Evolutionary conservation across 1,140 invertebrate genomes (phyloP), one percentile per base, ranked within the genome.

Genomic region (Chelonus insularis): DNA sequence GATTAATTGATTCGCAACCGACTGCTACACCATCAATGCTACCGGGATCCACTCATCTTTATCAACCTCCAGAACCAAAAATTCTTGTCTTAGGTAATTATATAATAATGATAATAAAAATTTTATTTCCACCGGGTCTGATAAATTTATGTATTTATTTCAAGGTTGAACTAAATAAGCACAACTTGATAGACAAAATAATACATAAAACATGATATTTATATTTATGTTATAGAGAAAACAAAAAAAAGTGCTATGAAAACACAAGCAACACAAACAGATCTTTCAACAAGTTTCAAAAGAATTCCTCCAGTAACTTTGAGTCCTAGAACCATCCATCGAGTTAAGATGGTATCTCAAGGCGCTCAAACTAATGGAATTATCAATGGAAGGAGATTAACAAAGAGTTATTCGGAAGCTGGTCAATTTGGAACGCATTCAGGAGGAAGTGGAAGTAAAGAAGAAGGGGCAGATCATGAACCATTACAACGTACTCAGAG

Each of bases 241-340:
- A 84, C 69, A 25, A 94, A 93, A 76, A 85, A 91, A 67, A 88
- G 90, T 55, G 86, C 89, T 0, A 95, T 95, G 92, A 91, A 93
- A 71, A 94, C 93, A 0, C 93, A 96, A 82, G 93, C 94, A 1
- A 96, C 94, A 0, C 94, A 96, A 79, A 96, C 94, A 20, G 93
- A 96, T 77, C 84, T 87, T 20, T 86, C 86, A 67, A 73, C 87
- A 59, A 84, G 86, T 65, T 70, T 76, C 6, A 84, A 88, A 75
- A 85, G 87, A 11, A 74, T 87, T 5, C 86, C 87, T 43, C 87
- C 91, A 2, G 88, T 89, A 67, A 91, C 89, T 7, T 77, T 95
- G 4, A 94, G 91, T 79, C 92, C 91, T 4, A 75, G 90, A 23
- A 84, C 85, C 1, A 83, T 86, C 16, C 84, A 85, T 50, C 74